These are phyloP conservation scores for Paedocypris sp. DNA, from an alignment of 2,113 vertebrate species.

Conservation along the genomic window DNA sequence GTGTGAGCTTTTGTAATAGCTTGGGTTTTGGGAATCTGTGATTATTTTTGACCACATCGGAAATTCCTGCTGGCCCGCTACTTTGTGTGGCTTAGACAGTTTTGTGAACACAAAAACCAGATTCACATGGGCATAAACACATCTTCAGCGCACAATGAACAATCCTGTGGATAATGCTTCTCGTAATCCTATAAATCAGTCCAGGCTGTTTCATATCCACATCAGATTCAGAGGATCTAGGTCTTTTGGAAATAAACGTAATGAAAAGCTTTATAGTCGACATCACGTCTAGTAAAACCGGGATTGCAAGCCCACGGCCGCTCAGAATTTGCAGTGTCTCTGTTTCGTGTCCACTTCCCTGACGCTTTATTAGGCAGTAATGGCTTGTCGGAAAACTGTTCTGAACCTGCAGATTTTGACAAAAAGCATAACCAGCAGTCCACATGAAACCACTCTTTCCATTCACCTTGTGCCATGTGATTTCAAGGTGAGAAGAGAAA, in stretches of 20 bases:
- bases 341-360: conserved; percentile 5
- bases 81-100: not conserved
- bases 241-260: not conserved
- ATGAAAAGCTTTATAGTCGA: not conserved
- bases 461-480: conserved; percentile 48
- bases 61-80: not conserved
- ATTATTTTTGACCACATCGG: not conserved
- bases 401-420: conserved; percentile 43
- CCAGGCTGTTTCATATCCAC: not conserved
- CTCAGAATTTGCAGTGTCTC: not conserved
- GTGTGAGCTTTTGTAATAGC: not conserved
- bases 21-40: conserved; percentile 11
- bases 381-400: conserved; percentile 48
- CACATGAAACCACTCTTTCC: conserved; percentile 55
- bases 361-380: conserved; percentile 47
- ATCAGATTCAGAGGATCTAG: not conserved
- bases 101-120: not conserved
- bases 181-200: not conserved
- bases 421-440: conserved; percentile 38
- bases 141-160: conserved; percentile 5
- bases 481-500: conserved; percentile 12
- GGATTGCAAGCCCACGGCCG: not conserved
- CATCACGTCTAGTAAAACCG: no score
- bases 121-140: not conserved
- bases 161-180: no score